A percentile compares a stretch with the other conserved stretches of the same genome.
Conservation (phyloP, 2,113 vertebrate species). For the Leucopsar rothschildi region DNA sequence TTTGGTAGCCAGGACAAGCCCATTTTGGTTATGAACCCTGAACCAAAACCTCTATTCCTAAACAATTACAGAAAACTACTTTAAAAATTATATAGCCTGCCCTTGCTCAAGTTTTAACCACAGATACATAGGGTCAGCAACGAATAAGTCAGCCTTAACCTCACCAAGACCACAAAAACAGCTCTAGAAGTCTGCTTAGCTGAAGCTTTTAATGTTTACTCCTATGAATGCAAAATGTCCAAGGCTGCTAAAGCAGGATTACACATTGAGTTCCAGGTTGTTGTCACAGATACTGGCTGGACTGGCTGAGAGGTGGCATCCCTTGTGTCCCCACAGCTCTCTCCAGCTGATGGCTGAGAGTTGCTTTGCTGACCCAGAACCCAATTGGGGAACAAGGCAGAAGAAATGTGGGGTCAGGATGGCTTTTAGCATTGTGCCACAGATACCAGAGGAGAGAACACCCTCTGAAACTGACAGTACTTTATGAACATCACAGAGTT, state of each 20-base stretch:
- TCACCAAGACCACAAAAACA: neutral
- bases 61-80: neutral
- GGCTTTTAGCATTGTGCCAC: neutral
- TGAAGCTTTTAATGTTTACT: neutral
- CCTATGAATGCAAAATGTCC: neutral
- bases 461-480: neutral
- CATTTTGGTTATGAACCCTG: neutral
- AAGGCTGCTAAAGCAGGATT: neutral
- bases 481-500: neutral
- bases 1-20: neutral
- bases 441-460: neutral
- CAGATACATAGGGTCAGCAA: neutral
- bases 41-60: neutral
- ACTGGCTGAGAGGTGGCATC: neutral
- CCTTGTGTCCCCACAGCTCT: neutral
- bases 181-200: neutral
- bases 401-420: neutral
- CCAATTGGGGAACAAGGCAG: accelerated
- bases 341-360: neutral
- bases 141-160: neutral
- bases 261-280: neutral
- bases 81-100: neutral
- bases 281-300: neutral
- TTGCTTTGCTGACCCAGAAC: neutral
- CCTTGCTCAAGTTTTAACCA: neutral